phyloP scores from a whole-genome alignment of 2,888 invertebrate genomes.

The Pimpla rufipes region DNA sequence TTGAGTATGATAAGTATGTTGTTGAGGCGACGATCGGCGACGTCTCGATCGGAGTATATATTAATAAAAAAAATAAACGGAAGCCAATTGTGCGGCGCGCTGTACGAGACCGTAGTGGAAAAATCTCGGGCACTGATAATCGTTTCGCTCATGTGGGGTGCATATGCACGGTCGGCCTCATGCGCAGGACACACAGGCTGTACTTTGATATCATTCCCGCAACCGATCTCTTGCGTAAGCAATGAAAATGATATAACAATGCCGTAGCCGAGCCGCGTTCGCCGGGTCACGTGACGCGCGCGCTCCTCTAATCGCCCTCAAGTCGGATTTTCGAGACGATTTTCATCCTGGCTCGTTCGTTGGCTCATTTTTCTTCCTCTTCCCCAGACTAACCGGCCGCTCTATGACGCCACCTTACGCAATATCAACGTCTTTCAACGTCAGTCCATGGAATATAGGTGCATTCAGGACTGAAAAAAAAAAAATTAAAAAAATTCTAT shows the following conservation, averaged over 20 bases:
- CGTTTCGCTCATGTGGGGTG: constrained; percentile 2
- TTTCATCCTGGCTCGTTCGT: constrained; percentile 3
- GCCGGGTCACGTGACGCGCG: constrained; percentile 30
- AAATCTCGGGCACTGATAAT: constrained; percentile 28
- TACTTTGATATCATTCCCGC: constrained; percentile 10
- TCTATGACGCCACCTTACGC: constrained; percentile 23
- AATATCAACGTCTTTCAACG: neutral
- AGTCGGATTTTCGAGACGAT: constrained; percentile 23
- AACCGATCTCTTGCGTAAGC: constrained; percentile 52
- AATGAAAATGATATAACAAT: constrained; percentile 57
- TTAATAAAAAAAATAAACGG: neutral
- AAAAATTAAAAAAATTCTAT: neutral
- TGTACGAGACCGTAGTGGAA: neutral
- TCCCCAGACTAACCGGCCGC: neutral
- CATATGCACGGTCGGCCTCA: neutral
- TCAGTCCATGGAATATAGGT: neutral
- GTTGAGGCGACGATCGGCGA: neutral
- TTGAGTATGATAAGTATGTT: neutral
- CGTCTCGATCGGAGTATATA: neutral
- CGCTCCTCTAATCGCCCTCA: constrained; percentile 2
- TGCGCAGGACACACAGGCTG: constrained; percentile 2
- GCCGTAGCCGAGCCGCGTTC: neutral
- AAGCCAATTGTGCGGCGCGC: neutral
- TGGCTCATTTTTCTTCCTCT: neutral
- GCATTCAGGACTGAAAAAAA: neutral